Evolutionary conservation across 2,113 vertebrate genomes (phyloP).

Genomic region (Nycticebus coucang): DNA sequence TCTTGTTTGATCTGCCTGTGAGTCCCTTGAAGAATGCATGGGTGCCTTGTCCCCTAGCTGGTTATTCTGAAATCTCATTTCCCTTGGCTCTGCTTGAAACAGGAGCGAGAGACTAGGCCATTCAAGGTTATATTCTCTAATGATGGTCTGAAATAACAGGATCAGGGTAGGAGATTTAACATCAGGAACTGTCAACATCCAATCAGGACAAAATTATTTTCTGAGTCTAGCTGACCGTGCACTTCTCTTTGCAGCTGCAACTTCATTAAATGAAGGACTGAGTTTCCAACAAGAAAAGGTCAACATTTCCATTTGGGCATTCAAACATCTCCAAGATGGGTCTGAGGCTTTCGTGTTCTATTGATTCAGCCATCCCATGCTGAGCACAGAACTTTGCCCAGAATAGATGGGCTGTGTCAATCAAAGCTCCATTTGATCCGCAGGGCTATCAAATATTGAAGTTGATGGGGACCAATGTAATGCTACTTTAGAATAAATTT

Average conservation of each 20-base stretch:
- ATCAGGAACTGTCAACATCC: constrained; percentile 60
- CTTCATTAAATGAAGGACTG: constrained; percentile 75
- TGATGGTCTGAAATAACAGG: neutral
- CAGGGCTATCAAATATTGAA: constrained; percentile 75
- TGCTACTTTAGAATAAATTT: constrained; percentile 44
- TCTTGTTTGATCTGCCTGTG: neutral
- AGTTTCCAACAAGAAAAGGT: constrained; percentile 78
- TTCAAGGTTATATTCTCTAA: constrained; percentile 25
- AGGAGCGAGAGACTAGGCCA: neutral
- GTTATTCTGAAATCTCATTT: constrained; percentile 53
- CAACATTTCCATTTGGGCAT: constrained; percentile 62
- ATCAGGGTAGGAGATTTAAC: constrained; percentile 13
- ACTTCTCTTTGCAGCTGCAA: constrained; percentile 75
- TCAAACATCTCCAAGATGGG: constrained; percentile 60
- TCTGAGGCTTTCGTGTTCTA: constrained; percentile 71
- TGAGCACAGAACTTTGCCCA: constrained; percentile 69
- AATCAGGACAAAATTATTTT: constrained; percentile 74
- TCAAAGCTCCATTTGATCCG: constrained; percentile 74
- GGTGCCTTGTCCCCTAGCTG: neutral
- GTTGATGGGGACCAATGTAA: constrained; percentile 48
- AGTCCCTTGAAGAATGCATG: neutral
- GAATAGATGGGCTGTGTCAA: constrained; percentile 61
- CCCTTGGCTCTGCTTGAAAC: constrained; percentile 1
- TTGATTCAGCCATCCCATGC: constrained; percentile 73
- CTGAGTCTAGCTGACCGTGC: constrained; percentile 65